Conservation (phyloP, 1,140 invertebrate species). For the Dinothrombium tinctorium region DNA sequence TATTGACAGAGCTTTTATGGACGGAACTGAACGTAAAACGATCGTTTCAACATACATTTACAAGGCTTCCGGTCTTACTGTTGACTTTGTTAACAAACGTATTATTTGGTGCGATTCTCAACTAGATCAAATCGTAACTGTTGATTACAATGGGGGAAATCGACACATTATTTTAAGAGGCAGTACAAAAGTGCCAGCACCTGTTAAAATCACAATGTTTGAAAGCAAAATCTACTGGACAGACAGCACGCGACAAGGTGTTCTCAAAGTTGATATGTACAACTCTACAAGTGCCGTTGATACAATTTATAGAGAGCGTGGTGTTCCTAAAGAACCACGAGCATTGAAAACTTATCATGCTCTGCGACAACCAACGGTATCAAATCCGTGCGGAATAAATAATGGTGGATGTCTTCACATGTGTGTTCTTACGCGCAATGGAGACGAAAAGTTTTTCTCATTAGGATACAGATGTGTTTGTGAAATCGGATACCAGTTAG, state of each 20-base stretch:
- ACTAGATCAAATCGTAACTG: conserved; percentile 89
- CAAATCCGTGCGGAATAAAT: conserved; percentile 66
- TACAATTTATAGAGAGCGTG: conserved; percentile 46
- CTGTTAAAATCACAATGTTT: conserved; percentile 56
- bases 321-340: conserved; percentile 49
- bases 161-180: conserved; percentile 26
- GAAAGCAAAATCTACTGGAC: conserved; percentile 85
- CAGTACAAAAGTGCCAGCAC: conserved; percentile 53
- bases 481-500: conserved; percentile 59
- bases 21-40: conserved; percentile 48
- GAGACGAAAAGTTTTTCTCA: conserved; percentile 31
- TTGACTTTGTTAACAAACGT: conserved; percentile 59
- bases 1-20: conserved; percentile 68
- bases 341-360: conserved; percentile 56
- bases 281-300: conserved; percentile 43
- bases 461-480: conserved; percentile 83
- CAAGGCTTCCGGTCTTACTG: conserved; percentile 58
- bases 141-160: conserved; percentile 70
- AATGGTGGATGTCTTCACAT: conserved; percentile 84
- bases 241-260: conserved; percentile 77
- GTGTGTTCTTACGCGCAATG: conserved; percentile 43
- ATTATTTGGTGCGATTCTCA: conserved; percentile 91
- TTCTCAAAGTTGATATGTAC: conserved; percentile 75
- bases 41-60: conserved; percentile 77
- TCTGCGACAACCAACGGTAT: conserved; percentile 37